Base-by-base conservation (phyloP, 2,888 invertebrate species). In the Meiosimyza platycephala region DNA sequence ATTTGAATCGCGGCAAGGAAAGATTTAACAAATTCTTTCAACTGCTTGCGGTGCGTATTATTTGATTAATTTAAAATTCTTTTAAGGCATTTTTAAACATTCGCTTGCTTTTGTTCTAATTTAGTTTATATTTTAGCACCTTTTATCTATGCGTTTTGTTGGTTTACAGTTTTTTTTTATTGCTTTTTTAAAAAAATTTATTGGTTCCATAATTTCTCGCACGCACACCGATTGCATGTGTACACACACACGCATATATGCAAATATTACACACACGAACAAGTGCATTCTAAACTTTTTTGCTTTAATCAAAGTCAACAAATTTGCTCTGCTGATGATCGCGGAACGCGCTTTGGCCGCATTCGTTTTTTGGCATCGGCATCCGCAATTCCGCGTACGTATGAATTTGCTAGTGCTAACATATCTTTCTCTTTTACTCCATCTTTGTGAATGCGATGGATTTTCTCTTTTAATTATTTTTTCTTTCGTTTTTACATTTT, bases 1-100 rank as follows among this genome's bases (percentile, higher is more conserved):
- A 80, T 79, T 76, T 86, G 77, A 84, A 85, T 82, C 84, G 85
- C 79, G 82, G 86, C 81, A 85, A 82, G 79, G 85, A 82, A 79
- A 86, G 82, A 82, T 82, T 86, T 76, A 83, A 82, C 78, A 84
- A 85, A 83, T 82, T 86, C 83, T 85, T 86, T 81, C 85, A 84
- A 76, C 82, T 84, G 80, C 81, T 85, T 80, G 85, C 84, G 86
- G 87, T 86, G 85, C 84, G 83, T 80, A 83, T 79, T 66, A 72
- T 55, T 51, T 50, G 51, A 60, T 40, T 68, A 65, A n/a, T 50
- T 59, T 59, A 57, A 18, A 18, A 57, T 48, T 59, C 16, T 76
- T 78, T 78, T 74, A 76, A 67, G 75, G 75, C 71, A 69, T 75
- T 64, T 11, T 66, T 60, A 15, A 59, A 54, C 57, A 72, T 72